Conservation (phyloP, 64 coral and sea anemone genomes). For the Montipora cactus region DNA sequence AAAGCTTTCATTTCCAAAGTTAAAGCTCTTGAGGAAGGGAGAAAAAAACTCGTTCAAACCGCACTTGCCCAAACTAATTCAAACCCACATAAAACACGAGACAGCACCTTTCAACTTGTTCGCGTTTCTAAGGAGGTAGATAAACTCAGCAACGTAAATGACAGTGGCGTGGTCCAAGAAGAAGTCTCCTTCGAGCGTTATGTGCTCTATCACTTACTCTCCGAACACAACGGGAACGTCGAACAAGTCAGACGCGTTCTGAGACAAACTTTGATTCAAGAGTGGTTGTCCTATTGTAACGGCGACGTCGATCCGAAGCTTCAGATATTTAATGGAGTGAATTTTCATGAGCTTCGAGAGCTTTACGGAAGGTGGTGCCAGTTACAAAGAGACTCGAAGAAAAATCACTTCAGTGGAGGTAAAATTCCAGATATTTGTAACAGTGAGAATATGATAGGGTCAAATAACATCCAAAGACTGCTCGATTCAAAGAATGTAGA, state of each 20-base stretch:
- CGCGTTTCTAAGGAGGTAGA: not conserved
- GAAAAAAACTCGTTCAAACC: not conserved
- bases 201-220: constrained; percentile 30
- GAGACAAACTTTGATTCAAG: constrained; percentile 4
- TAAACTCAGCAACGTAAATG: not conserved
- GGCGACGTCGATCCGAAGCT: not conserved
- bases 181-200: constrained; percentile 22
- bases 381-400: not conserved
- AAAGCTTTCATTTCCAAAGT: constrained; percentile 35
- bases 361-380: constrained; percentile 26
- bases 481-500: not conserved
- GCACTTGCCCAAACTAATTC: not conserved
- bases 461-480: not conserved
- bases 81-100: not conserved
- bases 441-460: not conserved
- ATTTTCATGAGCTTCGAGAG: constrained; percentile 29
- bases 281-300: constrained; percentile 32
- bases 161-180: not conserved
- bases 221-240: constrained; percentile 26
- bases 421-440: not conserved
- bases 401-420: not conserved
- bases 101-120: not conserved
- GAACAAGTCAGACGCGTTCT: constrained; percentile 2
- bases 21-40: not conserved
- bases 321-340: not conserved